These are phyloP conservation scores for Pseudorasbora parva DNA, from an alignment of 2,113 vertebrate species.

Conservation along the genomic window DNA sequence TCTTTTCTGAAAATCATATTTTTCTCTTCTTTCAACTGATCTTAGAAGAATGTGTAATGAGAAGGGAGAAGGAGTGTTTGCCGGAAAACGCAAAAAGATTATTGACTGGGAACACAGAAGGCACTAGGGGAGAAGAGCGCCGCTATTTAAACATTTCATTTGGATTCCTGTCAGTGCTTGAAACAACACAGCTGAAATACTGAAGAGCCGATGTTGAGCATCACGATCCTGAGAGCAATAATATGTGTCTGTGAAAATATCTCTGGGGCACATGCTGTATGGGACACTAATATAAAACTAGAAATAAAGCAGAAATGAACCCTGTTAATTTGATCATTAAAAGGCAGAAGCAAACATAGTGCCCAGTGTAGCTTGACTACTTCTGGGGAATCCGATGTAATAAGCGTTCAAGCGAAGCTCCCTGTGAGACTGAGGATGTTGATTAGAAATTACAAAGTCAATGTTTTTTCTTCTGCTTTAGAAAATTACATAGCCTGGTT, in stretches of 20 bases:
- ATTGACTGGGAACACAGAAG: constrained; percentile 6
- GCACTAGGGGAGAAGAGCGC: neutral
- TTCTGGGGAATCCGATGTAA: constrained; percentile 3
- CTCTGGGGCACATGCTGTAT: neutral
- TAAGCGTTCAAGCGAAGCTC: neutral
- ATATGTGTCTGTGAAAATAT: neutral
- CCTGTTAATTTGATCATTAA: constrained; percentile 9
- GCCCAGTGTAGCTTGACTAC: constrained; percentile 3
- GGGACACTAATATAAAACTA: neutral
- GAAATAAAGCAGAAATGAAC: neutral
- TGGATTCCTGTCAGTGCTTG: constrained; percentile 11
- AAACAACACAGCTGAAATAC: constrained; percentile 23
- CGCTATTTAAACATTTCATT: constrained; percentile 25
- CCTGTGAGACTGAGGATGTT: constrained; percentile 5
- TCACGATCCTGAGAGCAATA: constrained; percentile 22
- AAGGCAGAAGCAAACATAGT: neutral
- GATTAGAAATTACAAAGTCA: constrained; percentile 28
- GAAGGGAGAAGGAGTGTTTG: neutral
- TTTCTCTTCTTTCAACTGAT: neutral
- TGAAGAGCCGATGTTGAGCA: neutral
- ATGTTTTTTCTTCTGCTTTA: constrained; percentile 13
- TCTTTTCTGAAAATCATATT: neutral
- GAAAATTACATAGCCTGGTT: constrained; percentile 15
- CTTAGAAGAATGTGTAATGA: neutral
- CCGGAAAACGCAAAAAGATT: neutral